A percentile compares a stretch with the other conserved stretches of the same genome.
Evolutionary conservation across 2,888 invertebrate genomes (phyloP).

Genomic region (Drosophila anomalata): DNA sequence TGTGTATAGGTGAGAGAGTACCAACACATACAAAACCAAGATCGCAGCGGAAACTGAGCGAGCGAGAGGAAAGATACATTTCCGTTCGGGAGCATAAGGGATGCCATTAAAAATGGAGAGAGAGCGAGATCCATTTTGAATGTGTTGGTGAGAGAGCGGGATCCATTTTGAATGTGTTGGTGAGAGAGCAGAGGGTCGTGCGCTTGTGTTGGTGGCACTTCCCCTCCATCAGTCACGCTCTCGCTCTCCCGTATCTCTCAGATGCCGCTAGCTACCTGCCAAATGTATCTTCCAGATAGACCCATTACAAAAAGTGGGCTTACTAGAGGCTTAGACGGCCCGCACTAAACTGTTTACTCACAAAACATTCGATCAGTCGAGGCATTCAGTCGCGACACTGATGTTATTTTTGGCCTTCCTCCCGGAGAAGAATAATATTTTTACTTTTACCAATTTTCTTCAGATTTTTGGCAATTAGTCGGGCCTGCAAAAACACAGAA

Average conservation of each 20-base stretch:
- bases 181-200: conserved; percentile 14
- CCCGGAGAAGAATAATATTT: conserved; percentile 52
- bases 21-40: conserved; percentile 53
- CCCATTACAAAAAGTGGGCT: conserved; percentile 54
- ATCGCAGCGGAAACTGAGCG: conserved; percentile 51
- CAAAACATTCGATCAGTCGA: conserved; percentile 56
- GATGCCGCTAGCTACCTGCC: conserved; percentile 56
- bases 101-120: conserved; percentile 8
- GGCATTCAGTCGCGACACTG: conserved; percentile 6
- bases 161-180: not conserved
- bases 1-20: conserved; percentile 54
- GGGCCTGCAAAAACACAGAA: conserved; percentile 60
- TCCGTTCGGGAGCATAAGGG: not conserved
- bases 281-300: conserved; percentile 40
- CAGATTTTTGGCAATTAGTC: conserved; percentile 71
- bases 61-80: conserved; percentile 50
- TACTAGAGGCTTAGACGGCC: conserved; percentile 42
- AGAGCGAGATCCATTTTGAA: conserved; percentile 9
- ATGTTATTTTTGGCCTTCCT: conserved; percentile 28
- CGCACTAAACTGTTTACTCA: conserved; percentile 70
- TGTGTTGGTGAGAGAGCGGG: conserved; percentile 28
- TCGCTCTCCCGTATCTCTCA: conserved; percentile 21
- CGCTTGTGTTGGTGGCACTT: conserved; percentile 58
- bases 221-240: conserved; percentile 48
- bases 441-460: conserved; percentile 48